Base-by-base conservation (phyloP, 2,888 invertebrate species). In the Eupsilia transversa region DNA sequence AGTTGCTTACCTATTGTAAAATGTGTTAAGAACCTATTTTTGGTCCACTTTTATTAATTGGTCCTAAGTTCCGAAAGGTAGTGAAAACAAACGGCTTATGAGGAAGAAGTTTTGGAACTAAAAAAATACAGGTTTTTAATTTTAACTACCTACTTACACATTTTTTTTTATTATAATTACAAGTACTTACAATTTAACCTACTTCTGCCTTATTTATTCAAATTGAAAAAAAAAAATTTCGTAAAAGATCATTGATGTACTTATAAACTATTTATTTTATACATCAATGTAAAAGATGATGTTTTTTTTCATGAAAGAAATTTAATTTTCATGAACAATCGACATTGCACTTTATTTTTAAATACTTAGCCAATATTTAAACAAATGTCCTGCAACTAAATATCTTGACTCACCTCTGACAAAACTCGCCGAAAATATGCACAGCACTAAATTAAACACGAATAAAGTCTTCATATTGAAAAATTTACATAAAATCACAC, bases 341-440 rank as follows among this genome's bases (percentile, higher is more conserved):
- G 43, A 63, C 4, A 52, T 64, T 67, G 61, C 33, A 35, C 20
- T 35, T 43, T 33, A 17, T 52, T 49, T 27, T 14, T 9, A 46
- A 61, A 46, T 46, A 43, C 33, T 10, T 35, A 52, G 14, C 12
- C n/a, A 75, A 83, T 91, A 83, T 91, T 90, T 89, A 82, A 72
- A 86, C 90, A 91, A 89, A 75, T 89, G 88, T 80, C 75, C 23
- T 69, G 65, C 75, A 78, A 72, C 41, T 67, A 74, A 69, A 72
- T 65, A 65, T 27, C n/a, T 38, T 64, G 72, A 89, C 93, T 93
- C 75, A 94, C 94, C 92, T 66, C 70, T 82, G 1, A 89, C 90
- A 14, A 89, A 86, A 89, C 87, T 82, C 72, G 84, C 87, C 41
- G 85, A 86, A 75, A 90, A 60, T 74, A 87, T 82, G 88, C 91